Percentiles rank a stretch among this genome's conserved stretches.
phyloP scores from a whole-genome alignment of 35 echinoderm and acorn worm genomes.

The Acanthaster planci region DNA sequence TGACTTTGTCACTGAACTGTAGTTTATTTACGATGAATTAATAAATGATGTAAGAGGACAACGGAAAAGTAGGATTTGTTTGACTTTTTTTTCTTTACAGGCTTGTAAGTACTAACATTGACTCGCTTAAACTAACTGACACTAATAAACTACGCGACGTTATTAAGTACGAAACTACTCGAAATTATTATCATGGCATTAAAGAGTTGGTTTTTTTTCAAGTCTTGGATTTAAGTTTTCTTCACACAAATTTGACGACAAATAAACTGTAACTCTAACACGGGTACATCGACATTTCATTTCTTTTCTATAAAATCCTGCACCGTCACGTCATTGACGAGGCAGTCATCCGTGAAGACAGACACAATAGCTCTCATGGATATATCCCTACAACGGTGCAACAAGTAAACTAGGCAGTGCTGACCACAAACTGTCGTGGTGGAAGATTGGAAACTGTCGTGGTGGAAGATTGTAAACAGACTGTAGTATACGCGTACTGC shows the following conservation, averaged over 20 bases:
- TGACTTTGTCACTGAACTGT: not conserved
- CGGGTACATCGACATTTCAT: not conserved
- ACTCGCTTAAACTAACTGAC: too few species aligned
- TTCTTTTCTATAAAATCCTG: not conserved
- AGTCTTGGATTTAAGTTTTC: too few species aligned
- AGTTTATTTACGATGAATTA: not conserved
- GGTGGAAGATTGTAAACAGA: conserved; percentile 14
- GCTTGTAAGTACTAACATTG: not conserved
- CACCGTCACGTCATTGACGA: not conserved
- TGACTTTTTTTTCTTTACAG: not conserved
- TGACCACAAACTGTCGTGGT: conserved; percentile 48
- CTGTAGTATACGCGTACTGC: not conserved
- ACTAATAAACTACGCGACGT: not conserved
- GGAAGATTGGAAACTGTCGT: too few species aligned
- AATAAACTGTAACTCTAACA: too few species aligned
- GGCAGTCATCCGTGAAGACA: not conserved
- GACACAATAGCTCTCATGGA: not conserved
- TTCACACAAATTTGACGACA: too few species aligned
- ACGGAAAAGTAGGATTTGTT: too few species aligned
- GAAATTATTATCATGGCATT: too few species aligned
- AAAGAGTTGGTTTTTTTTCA: too few species aligned
- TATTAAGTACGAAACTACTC: too few species aligned
- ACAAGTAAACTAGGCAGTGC: conserved; percentile 47
- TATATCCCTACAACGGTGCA: conserved; percentile 28
- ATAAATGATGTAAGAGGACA: too few species aligned